Conservation (phyloP, 2,888 invertebrate genomes). For the Arctia plantaginis region DNA sequence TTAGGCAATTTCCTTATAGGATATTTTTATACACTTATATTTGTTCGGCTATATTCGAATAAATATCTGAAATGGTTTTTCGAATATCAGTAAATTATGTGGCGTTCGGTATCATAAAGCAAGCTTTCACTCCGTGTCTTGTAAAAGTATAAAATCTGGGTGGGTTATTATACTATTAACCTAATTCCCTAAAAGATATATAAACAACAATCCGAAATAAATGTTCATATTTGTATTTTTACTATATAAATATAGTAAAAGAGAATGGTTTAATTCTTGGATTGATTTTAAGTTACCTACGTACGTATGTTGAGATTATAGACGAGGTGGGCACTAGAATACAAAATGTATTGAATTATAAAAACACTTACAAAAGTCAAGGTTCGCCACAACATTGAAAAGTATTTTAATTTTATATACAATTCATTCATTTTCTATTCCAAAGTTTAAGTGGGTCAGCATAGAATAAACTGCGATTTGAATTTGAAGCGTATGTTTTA, state of each 20-base stretch:
- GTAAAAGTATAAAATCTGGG: background rate
- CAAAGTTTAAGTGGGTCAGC: conserved; percentile 49
- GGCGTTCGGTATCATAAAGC: background rate
- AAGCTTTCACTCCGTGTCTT: background rate
- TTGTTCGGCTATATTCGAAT: conserved; percentile 14
- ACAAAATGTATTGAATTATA: background rate
- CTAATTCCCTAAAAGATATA: no score
- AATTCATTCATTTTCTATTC: conserved; percentile 52
- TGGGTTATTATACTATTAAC: no score
- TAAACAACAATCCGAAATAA: no score
- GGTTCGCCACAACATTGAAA: conserved; percentile 29
- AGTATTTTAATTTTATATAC: conserved; percentile 56
- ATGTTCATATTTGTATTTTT: background rate
- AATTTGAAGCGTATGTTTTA: conserved; percentile 52
- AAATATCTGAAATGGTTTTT: background rate
- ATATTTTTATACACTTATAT: conserved; percentile 7
- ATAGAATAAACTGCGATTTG: conserved; percentile 50
- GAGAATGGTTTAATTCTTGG: background rate
- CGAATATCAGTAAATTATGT: background rate
- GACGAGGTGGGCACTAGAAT: background rate
- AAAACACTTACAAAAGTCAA: conserved; percentile 10
- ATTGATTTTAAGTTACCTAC: background rate
- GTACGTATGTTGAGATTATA: background rate
- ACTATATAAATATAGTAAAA: background rate
- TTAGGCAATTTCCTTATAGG: conserved; percentile 15